These are phyloP conservation scores for Ochropleura leucogaster DNA, from an alignment of 2,888 invertebrate genomes.

Conservation along the genomic window DNA sequence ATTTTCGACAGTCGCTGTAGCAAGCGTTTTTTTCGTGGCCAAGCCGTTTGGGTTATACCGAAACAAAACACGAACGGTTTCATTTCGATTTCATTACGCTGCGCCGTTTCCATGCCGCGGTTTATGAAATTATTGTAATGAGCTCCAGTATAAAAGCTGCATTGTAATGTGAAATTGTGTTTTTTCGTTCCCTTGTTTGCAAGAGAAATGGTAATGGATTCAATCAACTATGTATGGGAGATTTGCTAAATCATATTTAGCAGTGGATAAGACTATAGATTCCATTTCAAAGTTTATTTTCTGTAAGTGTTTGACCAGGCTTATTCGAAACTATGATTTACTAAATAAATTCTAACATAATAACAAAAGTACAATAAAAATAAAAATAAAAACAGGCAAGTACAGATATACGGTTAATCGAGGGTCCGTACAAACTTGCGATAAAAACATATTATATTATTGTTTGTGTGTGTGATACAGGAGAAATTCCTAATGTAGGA, in stretches of 20 bases:
- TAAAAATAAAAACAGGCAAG: no score
- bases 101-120: constrained; percentile 36
- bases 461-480: no score
- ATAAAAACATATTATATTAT: no score
- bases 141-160: constrained; percentile 47
- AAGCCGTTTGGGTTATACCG: neutral
- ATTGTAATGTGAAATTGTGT: constrained; percentile 51
- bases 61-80: constrained; percentile 24
- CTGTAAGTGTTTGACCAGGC: neutral
- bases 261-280: neutral
- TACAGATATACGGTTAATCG: no score
- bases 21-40: neutral
- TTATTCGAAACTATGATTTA: neutral
- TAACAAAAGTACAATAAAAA: no score
- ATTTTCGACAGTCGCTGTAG: neutral
- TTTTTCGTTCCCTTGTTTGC: constrained; percentile 15
- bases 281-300: neutral
- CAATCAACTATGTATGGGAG: constrained; percentile 15
- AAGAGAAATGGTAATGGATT: constrained; percentile 35
- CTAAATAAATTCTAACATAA: neutral
- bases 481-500: no score
- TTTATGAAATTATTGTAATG: constrained; percentile 54
- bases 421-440: no score
- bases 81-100: constrained; percentile 45
- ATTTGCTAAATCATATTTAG: constrained; percentile 17